phyloP scores from a whole-genome alignment of 1,140 invertebrate species.

The Aphis craccivora region DNA sequence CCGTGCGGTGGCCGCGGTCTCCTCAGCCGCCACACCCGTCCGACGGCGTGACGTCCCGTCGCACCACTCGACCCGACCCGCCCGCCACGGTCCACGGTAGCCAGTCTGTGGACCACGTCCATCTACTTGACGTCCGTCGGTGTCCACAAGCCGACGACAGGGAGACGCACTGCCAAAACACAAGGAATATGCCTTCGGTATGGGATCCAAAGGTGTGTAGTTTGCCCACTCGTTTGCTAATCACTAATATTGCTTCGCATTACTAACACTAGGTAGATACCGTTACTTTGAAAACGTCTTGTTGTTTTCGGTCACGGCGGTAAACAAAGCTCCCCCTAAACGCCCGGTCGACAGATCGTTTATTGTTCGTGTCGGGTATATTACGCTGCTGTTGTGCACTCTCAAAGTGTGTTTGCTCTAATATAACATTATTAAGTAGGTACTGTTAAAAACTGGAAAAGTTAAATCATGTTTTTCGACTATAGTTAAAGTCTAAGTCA shows the following conservation, averaged over 20 bases:
- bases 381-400: too few species aligned
- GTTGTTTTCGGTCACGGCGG: neutral
- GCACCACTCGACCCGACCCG: neutral
- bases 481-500: too few species aligned
- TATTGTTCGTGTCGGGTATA: too few species aligned
- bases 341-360: too few species aligned
- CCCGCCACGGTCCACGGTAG: neutral
- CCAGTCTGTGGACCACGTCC: neutral
- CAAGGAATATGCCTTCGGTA: constrained; percentile 62
- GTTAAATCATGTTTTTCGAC: too few species aligned
- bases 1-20: neutral
- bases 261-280: too few species aligned
- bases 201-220: constrained; percentile 60
- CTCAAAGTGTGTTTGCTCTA: too few species aligned
- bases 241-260: too few species aligned
- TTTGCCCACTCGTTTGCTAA: neutral
- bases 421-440: too few species aligned
- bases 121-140: neutral
- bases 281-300: neutral
- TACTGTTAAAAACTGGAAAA: too few species aligned
- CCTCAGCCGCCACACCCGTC: neutral
- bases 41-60: neutral
- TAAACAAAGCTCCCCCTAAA: too few species aligned
- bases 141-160: neutral
- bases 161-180: constrained; percentile 35